phyloP scores from a whole-genome alignment of 2,113 vertebrate species.

The Myodes glareolus region DNA sequence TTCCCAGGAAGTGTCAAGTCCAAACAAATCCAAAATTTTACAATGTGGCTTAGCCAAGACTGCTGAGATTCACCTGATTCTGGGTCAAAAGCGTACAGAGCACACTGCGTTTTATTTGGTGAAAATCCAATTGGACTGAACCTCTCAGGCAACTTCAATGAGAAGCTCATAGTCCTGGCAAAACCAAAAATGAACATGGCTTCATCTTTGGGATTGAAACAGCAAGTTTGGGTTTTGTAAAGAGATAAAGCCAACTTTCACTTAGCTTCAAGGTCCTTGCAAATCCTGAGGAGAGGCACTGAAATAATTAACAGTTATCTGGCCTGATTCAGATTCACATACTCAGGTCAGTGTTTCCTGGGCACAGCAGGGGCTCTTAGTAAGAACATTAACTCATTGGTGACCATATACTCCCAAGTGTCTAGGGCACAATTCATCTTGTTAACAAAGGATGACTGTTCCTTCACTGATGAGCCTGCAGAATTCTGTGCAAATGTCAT shows the following conservation, averaged over 20 bases:
- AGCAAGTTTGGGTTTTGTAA: slow-evolving; percentile 75
- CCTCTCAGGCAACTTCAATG: slow-evolving; percentile 79
- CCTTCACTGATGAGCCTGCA: not conserved
- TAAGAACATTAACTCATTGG: slow-evolving; percentile 66
- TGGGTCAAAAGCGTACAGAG: slow-evolving; percentile 83
- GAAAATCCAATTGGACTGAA: slow-evolving; percentile 74
- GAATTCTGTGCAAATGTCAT: not conserved
- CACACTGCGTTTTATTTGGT: slow-evolving; percentile 81
- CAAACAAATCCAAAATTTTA: slow-evolving; percentile 84
- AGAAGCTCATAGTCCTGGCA: slow-evolving; percentile 78
- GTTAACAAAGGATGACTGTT: not conserved
- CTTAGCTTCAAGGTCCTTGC: slow-evolving; percentile 68
- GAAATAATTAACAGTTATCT: slow-evolving; percentile 73
- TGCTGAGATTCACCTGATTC: slow-evolving; percentile 84
- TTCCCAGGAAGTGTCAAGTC: slow-evolving; percentile 85
- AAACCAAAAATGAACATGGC: slow-evolving; percentile 77
- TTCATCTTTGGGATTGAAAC: slow-evolving; percentile 75
- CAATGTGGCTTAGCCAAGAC: slow-evolving; percentile 81
- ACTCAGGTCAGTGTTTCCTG: slow-evolving; percentile 64
- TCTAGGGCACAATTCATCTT: not conserved
- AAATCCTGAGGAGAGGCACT: slow-evolving; percentile 58
- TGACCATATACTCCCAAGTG: slow-evolving; percentile 16
- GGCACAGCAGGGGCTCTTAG: slow-evolving; percentile 35
- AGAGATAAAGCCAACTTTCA: slow-evolving; percentile 75
- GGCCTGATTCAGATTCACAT: slow-evolving; percentile 68